Percentiles rank a stretch among this genome's conserved stretches.
phyloP scores from a whole-genome alignment of 37 sponge, comb jelly and placozoan genomes.

The Tethya wilhelma region DNA sequence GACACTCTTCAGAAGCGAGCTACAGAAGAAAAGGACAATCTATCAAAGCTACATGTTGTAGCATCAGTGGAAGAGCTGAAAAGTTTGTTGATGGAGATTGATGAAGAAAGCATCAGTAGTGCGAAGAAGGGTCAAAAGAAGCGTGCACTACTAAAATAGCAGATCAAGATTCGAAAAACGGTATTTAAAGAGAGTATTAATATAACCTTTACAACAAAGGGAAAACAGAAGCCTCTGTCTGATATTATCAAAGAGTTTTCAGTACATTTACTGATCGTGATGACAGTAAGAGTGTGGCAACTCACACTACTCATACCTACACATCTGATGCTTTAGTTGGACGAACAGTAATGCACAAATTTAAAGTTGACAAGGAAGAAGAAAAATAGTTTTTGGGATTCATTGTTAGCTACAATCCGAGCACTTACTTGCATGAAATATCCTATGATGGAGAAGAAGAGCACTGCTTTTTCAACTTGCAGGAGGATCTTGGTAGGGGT shows the following conservation, averaged over 20 bases:
- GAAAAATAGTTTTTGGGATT: constrained; percentile 36
- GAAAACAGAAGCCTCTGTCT: constrained; percentile 24
- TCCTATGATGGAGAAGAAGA: constrained; percentile 40
- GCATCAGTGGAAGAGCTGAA: constrained; percentile 44
- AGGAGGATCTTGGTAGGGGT: constrained; percentile 18
- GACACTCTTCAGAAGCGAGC: constrained; percentile 24
- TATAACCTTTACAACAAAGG: constrained; percentile 17
- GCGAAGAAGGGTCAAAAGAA: constrained; percentile 40
- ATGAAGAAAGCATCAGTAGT: constrained; percentile 38
- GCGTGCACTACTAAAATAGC: constrained; percentile 20
- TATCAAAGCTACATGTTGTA: constrained; percentile 36
- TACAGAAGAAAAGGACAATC: constrained; percentile 15
- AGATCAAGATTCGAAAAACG: constrained; percentile 33
- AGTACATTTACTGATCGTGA: no score
- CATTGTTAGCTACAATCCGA: constrained; percentile 33
- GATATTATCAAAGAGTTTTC: constrained; percentile 36
- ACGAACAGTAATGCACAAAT: constrained; percentile 10
- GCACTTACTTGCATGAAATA: constrained; percentile 27
- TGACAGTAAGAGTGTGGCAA: background rate
- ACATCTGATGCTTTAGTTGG: constrained; percentile 28
- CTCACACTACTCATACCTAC: background rate
- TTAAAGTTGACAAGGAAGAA: constrained; percentile 23
- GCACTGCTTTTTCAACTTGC: constrained; percentile 34
- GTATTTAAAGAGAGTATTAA: constrained; percentile 22
- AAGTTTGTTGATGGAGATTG: constrained; percentile 30